Conservation (phyloP, 2,113 vertebrate species). For the Thunnus thynnus region DNA sequence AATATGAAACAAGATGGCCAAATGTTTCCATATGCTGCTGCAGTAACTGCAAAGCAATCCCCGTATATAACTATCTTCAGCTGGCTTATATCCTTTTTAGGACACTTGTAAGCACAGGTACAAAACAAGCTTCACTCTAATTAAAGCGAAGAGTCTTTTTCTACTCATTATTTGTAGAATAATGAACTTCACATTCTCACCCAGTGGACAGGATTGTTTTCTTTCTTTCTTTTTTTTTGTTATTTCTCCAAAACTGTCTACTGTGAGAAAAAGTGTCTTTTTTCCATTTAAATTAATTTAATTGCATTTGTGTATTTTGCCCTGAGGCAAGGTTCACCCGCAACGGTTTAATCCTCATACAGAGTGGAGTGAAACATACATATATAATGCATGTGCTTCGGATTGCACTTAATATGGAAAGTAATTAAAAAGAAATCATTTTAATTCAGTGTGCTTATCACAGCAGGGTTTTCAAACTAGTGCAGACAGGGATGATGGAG, state of each 20-base stretch:
- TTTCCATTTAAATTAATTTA: slow-evolving; percentile 67
- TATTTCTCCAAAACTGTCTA: slow-evolving; percentile 43
- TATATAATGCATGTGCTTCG: slow-evolving; percentile 74
- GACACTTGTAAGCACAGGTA: slow-evolving; percentile 33
- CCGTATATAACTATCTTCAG: slow-evolving; percentile 26
- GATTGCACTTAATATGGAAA: slow-evolving; percentile 74
- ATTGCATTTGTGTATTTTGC: slow-evolving; percentile 75
- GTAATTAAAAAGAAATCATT: slow-evolving; percentile 78
- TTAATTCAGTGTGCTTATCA: slow-evolving; percentile 71
- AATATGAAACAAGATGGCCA: slow-evolving; percentile 56
- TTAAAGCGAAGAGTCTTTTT: slow-evolving; percentile 54
- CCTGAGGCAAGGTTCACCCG: slow-evolving; percentile 66
- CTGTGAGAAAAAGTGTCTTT: slow-evolving; percentile 30
- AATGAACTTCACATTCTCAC: slow-evolving; percentile 60
- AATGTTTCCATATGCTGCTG: slow-evolving; percentile 46
- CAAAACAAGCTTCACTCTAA: slow-evolving; percentile 59
- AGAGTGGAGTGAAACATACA: slow-evolving; percentile 64
- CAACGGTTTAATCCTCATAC: slow-evolving; percentile 65
- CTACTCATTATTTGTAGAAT: slow-evolving; percentile 54
- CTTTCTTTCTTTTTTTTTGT: neutral
- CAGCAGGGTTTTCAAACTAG: slow-evolving; percentile 50
- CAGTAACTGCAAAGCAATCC: slow-evolving; percentile 18
- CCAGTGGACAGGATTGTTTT: slow-evolving; percentile 11
- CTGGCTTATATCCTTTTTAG: slow-evolving; percentile 32
- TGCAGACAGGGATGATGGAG: slow-evolving; percentile 55